A percentile compares a stretch with the other conserved stretches of the same genome.
Conservation (phyloP, 2,797 vertebrate species). For the Falco rusticolus region DNA sequence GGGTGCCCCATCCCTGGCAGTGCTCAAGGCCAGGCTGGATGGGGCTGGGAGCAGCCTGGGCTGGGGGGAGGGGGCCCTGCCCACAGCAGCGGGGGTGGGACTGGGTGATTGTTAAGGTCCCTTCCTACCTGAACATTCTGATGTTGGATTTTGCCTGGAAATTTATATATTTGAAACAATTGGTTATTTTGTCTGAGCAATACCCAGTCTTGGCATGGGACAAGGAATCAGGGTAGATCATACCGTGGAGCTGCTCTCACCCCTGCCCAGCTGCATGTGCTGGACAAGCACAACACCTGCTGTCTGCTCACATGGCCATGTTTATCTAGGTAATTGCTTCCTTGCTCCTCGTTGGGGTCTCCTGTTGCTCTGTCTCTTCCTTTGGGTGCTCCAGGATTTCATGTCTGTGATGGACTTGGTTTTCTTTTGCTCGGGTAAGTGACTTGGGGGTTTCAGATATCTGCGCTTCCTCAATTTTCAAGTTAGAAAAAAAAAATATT, state of each 20-base stretch:
- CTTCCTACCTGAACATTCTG: too few species aligned
- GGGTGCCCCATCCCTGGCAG: too few species aligned
- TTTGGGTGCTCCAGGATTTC: rapidly evolving
- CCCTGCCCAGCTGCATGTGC: rapidly evolving
- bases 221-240: rapidly evolving
- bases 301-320: rapidly evolving
- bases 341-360: rapidly evolving
- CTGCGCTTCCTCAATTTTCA: background rate
- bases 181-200: too few species aligned
- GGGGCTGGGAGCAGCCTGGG: too few species aligned
- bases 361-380: rapidly evolving
- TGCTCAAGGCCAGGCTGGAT: too few species aligned
- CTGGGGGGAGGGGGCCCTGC: too few species aligned
- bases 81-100: too few species aligned
- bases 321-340: rapidly evolving
- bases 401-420: rapidly evolving
- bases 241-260: rapidly evolving
- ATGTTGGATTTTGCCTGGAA: background rate
- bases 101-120: too few species aligned
- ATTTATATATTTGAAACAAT: rapidly evolving
- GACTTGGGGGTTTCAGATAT: rapidly evolving
- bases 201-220: rapidly evolving
- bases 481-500: too few species aligned
- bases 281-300: rapidly evolving
- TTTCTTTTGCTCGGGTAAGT: background rate